Evolutionary conservation across 2,888 invertebrate genomes (phyloP).

Genomic region (Tachina lurida): DNA sequence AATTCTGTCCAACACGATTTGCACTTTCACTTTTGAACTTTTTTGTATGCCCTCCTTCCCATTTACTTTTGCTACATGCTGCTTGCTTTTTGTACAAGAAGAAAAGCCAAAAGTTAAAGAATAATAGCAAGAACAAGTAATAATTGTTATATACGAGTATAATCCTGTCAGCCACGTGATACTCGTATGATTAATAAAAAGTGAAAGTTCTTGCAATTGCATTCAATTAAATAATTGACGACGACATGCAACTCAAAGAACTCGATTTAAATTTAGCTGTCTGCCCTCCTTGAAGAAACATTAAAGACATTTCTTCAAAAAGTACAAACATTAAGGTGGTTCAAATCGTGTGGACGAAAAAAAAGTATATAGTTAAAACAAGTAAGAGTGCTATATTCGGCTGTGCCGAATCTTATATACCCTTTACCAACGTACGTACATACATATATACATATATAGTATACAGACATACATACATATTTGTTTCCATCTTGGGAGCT

Average conservation of each 20-base stretch:
- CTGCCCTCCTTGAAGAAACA: slow-evolving; percentile 8
- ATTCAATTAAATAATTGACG: slow-evolving; percentile 62
- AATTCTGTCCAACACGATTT: background rate
- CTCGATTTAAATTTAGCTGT: slow-evolving; percentile 8
- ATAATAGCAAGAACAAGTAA: slow-evolving; percentile 10
- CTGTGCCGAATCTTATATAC: too few relatives aligned
- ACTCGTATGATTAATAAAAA: slow-evolving; percentile 63
- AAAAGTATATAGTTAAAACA: too few relatives aligned
- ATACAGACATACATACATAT: too few relatives aligned
- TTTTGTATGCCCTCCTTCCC: background rate
- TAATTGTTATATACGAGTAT: background rate
- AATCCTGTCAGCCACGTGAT: slow-evolving; percentile 46
- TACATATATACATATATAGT: too few relatives aligned
- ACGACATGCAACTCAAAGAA: slow-evolving; percentile 61
- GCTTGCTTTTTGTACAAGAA: slow-evolving; percentile 28
- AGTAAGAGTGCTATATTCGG: too few relatives aligned
- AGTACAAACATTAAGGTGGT: background rate
- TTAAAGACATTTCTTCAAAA: slow-evolving; percentile 38
- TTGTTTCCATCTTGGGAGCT: too few relatives aligned
- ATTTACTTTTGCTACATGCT: slow-evolving; percentile 4
- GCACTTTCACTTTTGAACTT: slow-evolving; percentile 47
- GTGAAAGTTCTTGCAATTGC: slow-evolving; percentile 71
- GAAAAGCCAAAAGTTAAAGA: background rate
- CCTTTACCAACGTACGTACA: too few relatives aligned
- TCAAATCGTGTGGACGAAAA: background rate